Conservation (phyloP, 1,140 invertebrate species). For the Platorchestia sp. region DNA sequence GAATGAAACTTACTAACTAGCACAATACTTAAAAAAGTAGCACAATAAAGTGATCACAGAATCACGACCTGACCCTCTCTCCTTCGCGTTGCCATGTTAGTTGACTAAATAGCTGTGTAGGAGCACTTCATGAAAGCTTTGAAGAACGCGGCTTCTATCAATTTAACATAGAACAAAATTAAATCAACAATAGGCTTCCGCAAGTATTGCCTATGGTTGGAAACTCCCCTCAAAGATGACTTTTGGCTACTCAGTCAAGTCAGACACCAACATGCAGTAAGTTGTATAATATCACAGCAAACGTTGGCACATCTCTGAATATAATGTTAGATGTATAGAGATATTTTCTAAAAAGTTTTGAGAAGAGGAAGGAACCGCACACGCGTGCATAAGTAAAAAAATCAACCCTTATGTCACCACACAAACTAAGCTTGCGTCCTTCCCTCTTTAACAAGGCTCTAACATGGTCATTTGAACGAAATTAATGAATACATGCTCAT, state of each 20-base stretch:
- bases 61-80: no score
- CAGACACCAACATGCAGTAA: no score
- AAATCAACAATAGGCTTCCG: not conserved
- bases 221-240: no score
- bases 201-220: no score
- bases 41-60: no score
- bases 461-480: not conserved
- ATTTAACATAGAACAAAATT: not conserved
- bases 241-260: no score
- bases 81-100: no score
- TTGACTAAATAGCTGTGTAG: no score
- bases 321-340: no score
- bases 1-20: not conserved
- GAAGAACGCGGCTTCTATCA: not conserved
- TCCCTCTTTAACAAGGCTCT: not conserved
- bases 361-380: not conserved
- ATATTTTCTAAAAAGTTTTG: not conserved
- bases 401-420: not conserved
- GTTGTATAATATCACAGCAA: no score
- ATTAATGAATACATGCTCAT: not conserved
- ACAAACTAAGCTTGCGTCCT: not conserved
- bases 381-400: not conserved
- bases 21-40: not conserved
- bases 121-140: no score
- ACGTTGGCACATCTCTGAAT: no score